Base-by-base conservation (phyloP, 2,888 invertebrate species). In the Temnothorax rugatulus region DNA sequence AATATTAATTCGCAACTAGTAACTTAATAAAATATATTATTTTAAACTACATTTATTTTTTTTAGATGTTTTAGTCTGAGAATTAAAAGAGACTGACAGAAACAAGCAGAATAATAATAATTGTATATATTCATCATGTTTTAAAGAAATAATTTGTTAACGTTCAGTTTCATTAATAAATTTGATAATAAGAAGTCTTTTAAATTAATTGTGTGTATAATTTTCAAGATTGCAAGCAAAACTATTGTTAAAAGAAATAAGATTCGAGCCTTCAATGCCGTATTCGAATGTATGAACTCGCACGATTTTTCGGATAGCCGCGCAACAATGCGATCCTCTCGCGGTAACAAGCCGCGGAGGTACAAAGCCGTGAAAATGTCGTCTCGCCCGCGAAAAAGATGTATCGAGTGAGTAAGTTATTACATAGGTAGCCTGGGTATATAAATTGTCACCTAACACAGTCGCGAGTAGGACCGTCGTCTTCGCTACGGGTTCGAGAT, bases 381-480 rank as follows among this genome's bases (percentile, higher is more conserved):
- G 88, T 86, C 90, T 68, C 87, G 85, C 90, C 93, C 86, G 93
- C 90, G 90, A 93, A 92, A 93, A 93, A 94, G 93, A 94, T 91
- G 90, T 94, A 94, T 94, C 92, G 94, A 93, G 92, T 90, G 92
- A 91, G 92, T 91, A 92, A 93, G 93, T 93, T 92, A 91, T 92
- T 92, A 87, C 87, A 90, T 88, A 82, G 89, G 89, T 90, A 91
- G 91, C 91, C 57, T 84, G 91, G 92, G 90, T 93, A 93, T 94
- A 94, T 94, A 93, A 94, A 94, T 94, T 94, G 94, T 94, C 94
- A 93, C 93, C 93, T 93, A 91, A 92, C 92, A 93, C 92, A 93
- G 90, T 91, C 90, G 92, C 93, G 92, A 93, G 91, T 92, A 90
- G 89, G 89, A 89, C 91, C 92, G 91, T 90, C 73, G 59, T 59